Evolutionary conservation across 2,888 invertebrate genomes (phyloP).

Genomic region (Rhagium mordax): DNA sequence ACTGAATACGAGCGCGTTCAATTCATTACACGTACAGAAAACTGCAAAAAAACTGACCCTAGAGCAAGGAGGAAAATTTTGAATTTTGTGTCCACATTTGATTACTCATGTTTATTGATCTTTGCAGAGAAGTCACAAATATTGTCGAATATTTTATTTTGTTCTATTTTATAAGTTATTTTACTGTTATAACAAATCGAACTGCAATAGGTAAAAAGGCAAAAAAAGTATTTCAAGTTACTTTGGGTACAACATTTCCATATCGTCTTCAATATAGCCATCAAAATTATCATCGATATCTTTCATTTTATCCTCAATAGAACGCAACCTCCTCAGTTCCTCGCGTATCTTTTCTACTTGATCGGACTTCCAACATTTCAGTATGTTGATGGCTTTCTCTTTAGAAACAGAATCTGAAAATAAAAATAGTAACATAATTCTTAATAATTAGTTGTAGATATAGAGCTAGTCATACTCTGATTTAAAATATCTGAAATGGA

Average conservation of each 20-base stretch:
- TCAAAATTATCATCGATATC: slow-evolving; percentile 53
- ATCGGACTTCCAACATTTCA: slow-evolving; percentile 62
- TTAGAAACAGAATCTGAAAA: slow-evolving; percentile 54
- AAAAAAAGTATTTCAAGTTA: not conserved
- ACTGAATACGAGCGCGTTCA: no score
- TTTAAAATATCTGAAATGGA: not conserved
- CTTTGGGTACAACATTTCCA: slow-evolving; percentile 25
- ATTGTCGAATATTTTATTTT: no score
- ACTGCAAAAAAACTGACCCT: no score
- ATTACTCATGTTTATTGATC: no score
- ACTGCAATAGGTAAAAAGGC: not conserved
- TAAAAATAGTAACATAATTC: no score
- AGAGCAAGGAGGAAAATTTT: no score
- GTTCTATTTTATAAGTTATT: not conserved
- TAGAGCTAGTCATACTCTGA: no score
- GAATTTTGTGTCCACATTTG: no score
- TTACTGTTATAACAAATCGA: not conserved
- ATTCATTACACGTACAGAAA: no score
- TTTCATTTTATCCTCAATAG: slow-evolving; percentile 63
- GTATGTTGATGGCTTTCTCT: slow-evolving; percentile 59
- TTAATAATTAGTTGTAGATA: no score
- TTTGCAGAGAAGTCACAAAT: no score
- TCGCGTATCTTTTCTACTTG: slow-evolving; percentile 64
- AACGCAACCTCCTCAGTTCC: slow-evolving; percentile 62
- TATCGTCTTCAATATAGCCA: slow-evolving; percentile 39